Percentiles rank a stretch among this genome's conserved stretches.
These are phyloP conservation scores for Muntiacus muntjak DNA, from an alignment of 2,113 vertebrate genomes.

Conservation along the genomic window DNA sequence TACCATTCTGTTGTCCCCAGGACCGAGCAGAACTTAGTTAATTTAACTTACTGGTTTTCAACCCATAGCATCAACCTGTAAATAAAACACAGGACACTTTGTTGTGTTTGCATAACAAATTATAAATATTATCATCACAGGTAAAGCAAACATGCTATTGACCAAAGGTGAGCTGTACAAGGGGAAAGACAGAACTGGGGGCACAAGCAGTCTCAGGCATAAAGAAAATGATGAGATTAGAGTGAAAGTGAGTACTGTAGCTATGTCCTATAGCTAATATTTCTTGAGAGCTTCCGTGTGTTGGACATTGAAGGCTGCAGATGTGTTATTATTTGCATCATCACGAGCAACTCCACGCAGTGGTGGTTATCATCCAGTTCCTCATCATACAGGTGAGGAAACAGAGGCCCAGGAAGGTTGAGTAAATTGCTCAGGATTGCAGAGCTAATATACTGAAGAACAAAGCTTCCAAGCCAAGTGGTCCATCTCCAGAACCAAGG, in stretches of 20 bases:
- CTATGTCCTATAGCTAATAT: neutral
- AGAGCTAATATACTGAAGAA: neutral
- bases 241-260: neutral
- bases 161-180: neutral
- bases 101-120: neutral
- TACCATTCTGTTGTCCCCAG: neutral
- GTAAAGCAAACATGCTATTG: neutral
- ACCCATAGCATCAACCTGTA: neutral
- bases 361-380: neutral
- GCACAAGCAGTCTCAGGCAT: rapidly evolving
- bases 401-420: neutral
- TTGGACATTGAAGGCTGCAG: neutral
- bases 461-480: neutral
- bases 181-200: neutral
- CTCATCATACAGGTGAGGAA: neutral
- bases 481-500: neutral
- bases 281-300: neutral
- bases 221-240: neutral
- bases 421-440: neutral
- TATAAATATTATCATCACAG: neutral
- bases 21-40: neutral
- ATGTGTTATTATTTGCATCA: neutral
- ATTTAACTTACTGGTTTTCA: neutral
- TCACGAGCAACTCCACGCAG: neutral
- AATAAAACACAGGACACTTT: neutral